Conservation (phyloP, 2,888 invertebrate species). For the Seira sanloemensis region DNA sequence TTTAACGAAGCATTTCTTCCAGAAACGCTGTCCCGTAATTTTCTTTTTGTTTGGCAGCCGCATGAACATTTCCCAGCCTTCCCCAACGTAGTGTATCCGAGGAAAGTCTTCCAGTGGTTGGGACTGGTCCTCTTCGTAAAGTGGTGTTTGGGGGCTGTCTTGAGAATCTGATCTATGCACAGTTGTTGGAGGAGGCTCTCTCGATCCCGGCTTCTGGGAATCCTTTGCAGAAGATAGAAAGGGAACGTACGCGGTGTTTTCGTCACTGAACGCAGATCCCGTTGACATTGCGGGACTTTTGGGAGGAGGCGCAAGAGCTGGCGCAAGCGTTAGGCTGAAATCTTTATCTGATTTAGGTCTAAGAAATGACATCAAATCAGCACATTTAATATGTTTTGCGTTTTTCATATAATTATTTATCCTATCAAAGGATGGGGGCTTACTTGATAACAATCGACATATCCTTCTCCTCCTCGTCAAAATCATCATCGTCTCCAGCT, state of each 20-base stretch:
- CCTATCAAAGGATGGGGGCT: background rate
- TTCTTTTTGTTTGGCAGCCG: constrained; percentile 96
- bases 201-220: constrained; percentile 38
- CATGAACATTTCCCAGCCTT: constrained; percentile 97
- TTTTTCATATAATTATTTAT: constrained; percentile 15
- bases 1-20: constrained; percentile 97
- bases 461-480: constrained; percentile 72
- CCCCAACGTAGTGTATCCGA: constrained; percentile 84
- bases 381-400: no score
- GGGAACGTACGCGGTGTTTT: constrained; percentile 74
- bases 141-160: constrained; percentile 93
- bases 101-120: constrained; percentile 95
- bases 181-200: constrained; percentile 46
- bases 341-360: constrained; percentile 67
- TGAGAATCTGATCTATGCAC: constrained; percentile 78
- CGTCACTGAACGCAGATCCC: constrained; percentile 71
- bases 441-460: constrained; percentile 75
- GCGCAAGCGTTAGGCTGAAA: constrained; percentile 78
- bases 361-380: no score
- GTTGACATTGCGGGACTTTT: constrained; percentile 77
- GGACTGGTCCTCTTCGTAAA: constrained; percentile 95
- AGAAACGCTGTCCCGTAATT: constrained; percentile 94
- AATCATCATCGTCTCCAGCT: constrained; percentile 70
- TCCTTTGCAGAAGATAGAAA: constrained; percentile 74
- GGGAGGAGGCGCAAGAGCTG: constrained; percentile 86